Evolutionary conservation across 2,888 invertebrate species (phyloP), one percentile per base, ranked within the genome.

Genomic region (Catocala sponsa): DNA sequence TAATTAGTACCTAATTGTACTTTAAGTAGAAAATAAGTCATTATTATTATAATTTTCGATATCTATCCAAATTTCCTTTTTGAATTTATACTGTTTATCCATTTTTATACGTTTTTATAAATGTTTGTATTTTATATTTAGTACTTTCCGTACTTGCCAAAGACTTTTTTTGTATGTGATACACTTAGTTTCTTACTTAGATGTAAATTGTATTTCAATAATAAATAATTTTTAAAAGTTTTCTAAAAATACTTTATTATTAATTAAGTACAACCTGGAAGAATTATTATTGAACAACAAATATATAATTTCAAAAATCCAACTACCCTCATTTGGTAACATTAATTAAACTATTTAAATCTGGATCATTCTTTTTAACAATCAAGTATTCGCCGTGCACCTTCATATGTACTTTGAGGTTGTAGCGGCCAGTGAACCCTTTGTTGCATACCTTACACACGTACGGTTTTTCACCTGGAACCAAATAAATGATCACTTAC

Each of bases 121-220:
- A 82, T 80, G 71, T 82, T 79, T 77, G 74, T 70, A 74, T 69
- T 76, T 65, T 68, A 74, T 71, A 72, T 63, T 73, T 79, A 76
- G 86, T 91, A 88, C 86, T 79, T 81, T 85, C 82, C 81, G 90
- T 92, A 89, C 90, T 93, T 84, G 92, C 94, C 94, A 94, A 94
- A 94, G 94, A 94, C 88, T 90, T 91, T 90, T 71, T 92, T 92
- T 84, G 85, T 91, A 92, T 92, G 91, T 93, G 91, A 94, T 94
- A 93, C 86, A 85, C 86, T 91, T 90, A 89, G 85, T 91, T 91
- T 91, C 90, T 88, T 89, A 90, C 83, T 83, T 91, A 90, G 83
- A 79, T 82, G 74, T 91, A 91, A 84, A 85, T 81, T 83, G 86
- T 87, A 89, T 86, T 87, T 87, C 84, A 83, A 80, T 75, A 85